Evolutionary conservation across 2,797 vertebrate genomes (phyloP), one percentile per base, ranked within the genome.

Genomic region (Melanotaenia maccullochi): DNA sequence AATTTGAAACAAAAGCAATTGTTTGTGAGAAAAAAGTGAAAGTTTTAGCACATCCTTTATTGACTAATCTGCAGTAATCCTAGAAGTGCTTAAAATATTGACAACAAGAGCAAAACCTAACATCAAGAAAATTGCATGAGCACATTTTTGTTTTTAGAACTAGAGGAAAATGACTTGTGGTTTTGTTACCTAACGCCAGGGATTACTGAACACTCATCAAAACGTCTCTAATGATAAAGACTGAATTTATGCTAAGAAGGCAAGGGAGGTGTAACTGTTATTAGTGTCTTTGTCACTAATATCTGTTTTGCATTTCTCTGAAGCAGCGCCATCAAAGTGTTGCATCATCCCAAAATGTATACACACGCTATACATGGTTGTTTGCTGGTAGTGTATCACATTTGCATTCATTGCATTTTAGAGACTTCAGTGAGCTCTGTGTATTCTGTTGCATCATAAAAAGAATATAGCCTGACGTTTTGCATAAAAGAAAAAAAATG

Each of bases 251-350:
- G 33, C 30, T 22, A 51, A n/a, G 11, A 36, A 56, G 57, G 16
- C 13, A 16, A 68, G 24, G 42, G 60, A 64, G 60, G 44, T 68
- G 57, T 20, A 47, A 55, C 54, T 69, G 65, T 84, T 64, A 88
- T 91, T 87, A 85, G 59, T 24, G 36, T 9, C 18, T 36, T 20
- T 69, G 71, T 74, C 69, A 40, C 22, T 71, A 86, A 86, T 79
- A 75, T 81, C 68, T 79, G 65, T 66, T 89, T 67, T 76, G 68
- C 70, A 76, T 87, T 87, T 82, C 62, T 78, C 51, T 33, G 64
- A 72, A 38, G 66, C 35, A 22, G 42, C 30, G 54, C 35, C 4
- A 51, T 77, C 68, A 55, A 64, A 71, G 64, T 68, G 78, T 87
- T 84, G 83, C 87, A 86, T 84, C 86, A 85, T 78, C 72, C 64